These are phyloP conservation scores for Sicus ferrugineus DNA, from an alignment of 2,888 invertebrate species.

Conservation along the genomic window DNA sequence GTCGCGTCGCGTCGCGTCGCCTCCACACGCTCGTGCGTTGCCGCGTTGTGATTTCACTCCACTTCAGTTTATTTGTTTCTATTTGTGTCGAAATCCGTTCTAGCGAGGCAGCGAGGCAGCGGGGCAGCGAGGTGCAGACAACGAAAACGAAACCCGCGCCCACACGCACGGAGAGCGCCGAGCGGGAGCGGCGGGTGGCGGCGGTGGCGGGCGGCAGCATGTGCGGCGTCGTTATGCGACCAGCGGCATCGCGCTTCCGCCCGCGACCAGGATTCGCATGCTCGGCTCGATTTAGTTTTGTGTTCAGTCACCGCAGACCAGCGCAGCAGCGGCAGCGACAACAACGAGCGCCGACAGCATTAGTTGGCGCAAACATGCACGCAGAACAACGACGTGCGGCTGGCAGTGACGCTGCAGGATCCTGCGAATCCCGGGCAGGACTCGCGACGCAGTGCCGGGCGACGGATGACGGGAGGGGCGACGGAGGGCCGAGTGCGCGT, in stretches of 20 bases:
- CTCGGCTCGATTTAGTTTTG: not conserved
- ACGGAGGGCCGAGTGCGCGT: too few species aligned
- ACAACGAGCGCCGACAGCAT: not conserved
- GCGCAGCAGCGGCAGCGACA: not conserved
- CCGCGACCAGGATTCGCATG: not conserved
- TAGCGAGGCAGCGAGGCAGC: not conserved
- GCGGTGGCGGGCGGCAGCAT: slow-evolving; percentile 5
- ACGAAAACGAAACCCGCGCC: slow-evolving; percentile 1
- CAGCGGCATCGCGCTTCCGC: slow-evolving; percentile 8
- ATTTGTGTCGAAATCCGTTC: not conserved
- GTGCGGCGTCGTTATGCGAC: slow-evolving; percentile 17
- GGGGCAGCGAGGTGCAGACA: not conserved
- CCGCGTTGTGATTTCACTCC: slow-evolving; percentile 7
- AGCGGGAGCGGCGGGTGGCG: not conserved
- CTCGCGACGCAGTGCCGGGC: too few species aligned
- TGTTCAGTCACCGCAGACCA: slow-evolving; percentile 4
- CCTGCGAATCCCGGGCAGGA: too few species aligned
- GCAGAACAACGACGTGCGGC: not conserved
- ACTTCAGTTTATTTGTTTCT: slow-evolving; percentile 13
- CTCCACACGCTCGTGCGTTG: slow-evolving; percentile 12
- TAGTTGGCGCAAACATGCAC: not conserved
- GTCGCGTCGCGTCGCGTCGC: slow-evolving; percentile 27
- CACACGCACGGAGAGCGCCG: not conserved
- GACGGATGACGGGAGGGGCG: too few species aligned
- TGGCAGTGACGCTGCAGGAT: not conserved